Conservation (phyloP, 1,140 invertebrate species). For the Drosophila elegans region DNA sequence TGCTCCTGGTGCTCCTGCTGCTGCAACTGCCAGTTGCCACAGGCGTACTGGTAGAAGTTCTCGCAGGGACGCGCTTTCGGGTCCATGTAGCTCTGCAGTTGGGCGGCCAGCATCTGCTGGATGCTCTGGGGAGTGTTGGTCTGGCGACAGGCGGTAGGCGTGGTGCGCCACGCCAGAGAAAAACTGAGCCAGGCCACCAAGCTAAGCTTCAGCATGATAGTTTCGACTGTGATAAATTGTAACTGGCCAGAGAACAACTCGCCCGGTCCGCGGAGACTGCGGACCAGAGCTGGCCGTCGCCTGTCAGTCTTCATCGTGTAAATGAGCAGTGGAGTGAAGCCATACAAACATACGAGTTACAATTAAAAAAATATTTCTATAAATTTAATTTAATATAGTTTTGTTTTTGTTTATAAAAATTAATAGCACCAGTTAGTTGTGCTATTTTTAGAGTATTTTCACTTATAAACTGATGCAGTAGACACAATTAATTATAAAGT, state of each 20-base stretch:
- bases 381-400: too few species aligned
- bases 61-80: conserved; percentile 68
- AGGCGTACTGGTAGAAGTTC: conserved; percentile 82
- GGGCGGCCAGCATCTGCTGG: conserved; percentile 69
- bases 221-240: conserved; percentile 40
- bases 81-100: conserved; percentile 79
- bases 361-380: too few species aligned
- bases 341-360: background rate
- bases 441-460: too few species aligned
- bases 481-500: too few species aligned
- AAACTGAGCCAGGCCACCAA: conserved; percentile 67
- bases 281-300: conserved; percentile 14
- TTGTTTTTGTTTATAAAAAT: too few species aligned
- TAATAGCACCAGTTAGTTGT: too few species aligned
- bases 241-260: conserved; percentile 24
- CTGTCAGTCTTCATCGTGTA: conserved; percentile 74
- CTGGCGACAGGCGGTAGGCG: conserved; percentile 75
- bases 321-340: background rate
- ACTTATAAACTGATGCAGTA: too few species aligned
- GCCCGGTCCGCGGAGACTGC: conserved; percentile 12
- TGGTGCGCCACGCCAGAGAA: conserved; percentile 76
- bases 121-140: conserved; percentile 53
- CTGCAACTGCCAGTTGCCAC: conserved; percentile 77
- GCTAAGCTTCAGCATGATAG: conserved; percentile 75
- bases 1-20: conserved; percentile 56